Percentiles rank a stretch among this genome's conserved stretches.
These are phyloP conservation scores for Chrysina gloriosa DNA, from an alignment of 2,888 invertebrate genomes.

Conservation along the genomic window DNA sequence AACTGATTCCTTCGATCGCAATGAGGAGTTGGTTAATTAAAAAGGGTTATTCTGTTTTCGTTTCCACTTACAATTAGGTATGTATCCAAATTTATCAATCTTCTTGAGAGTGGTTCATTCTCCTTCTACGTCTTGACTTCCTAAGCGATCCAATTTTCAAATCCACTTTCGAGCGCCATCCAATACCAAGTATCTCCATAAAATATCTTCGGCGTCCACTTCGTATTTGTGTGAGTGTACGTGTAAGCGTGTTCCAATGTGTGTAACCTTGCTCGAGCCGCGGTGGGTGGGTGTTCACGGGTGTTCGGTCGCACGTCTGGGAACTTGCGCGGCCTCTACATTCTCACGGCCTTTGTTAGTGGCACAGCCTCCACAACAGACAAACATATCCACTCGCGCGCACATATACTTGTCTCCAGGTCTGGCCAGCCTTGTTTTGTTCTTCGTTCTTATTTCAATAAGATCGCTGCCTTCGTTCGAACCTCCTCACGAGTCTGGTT, in stretches of 20 bases:
- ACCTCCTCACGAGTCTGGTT: conserved; percentile 36
- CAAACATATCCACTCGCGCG: conserved; percentile 40
- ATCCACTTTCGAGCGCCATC: too few relatives aligned
- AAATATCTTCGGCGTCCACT: conserved; percentile 11
- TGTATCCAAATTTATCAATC: too few relatives aligned
- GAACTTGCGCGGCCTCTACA: conserved; percentile 44
- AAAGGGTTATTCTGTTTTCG: too few relatives aligned
- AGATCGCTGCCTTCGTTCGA: conserved; percentile 25
- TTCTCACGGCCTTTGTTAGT: conserved; percentile 44
- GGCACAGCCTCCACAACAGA: conserved; percentile 42
- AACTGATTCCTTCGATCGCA: too few relatives aligned
- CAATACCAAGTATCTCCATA: conserved; percentile 13
- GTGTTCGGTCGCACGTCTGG: conserved; percentile 44
- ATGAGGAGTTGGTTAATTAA: too few relatives aligned
- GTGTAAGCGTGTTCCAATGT: conserved; percentile 24
- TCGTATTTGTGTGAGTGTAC: background rate
- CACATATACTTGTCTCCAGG: conserved; percentile 38
- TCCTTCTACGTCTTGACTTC: too few relatives aligned
- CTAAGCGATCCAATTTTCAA: too few relatives aligned
- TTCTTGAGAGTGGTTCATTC: too few relatives aligned
- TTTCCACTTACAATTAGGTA: too few relatives aligned
- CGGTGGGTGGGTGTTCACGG: conserved; percentile 44
- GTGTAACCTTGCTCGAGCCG: conserved; percentile 42
- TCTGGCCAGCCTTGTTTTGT: conserved; percentile 41
- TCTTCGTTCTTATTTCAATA: conserved; percentile 42